Evolutionary conservation across 2,113 vertebrate genomes (phyloP), one percentile per base, ranked within the genome.

Genomic region (Baryphthengus martii): DNA sequence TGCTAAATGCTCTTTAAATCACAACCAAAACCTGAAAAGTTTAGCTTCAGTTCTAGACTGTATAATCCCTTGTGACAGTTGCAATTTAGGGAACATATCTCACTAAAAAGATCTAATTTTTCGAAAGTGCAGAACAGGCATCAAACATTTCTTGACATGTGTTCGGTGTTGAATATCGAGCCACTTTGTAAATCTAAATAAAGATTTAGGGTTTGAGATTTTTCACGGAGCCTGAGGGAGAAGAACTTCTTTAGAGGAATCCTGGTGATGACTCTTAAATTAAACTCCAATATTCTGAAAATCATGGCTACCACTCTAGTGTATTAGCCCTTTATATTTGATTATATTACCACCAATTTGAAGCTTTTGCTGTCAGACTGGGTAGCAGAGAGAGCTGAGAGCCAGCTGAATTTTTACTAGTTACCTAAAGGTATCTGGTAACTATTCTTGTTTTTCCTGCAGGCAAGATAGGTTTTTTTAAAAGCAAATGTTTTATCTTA

Each of bases 291-390:
- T 73, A 37, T n/a, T 63, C 39, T 92, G 79, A 73, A 82, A n/a
- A 13, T n/a, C 1, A 0, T 31, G 45, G 10, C 20, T 61, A 12
- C 28, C 39, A 19, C 40, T 62, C 44, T 9, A 7, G 18, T 44
- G 8, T 47, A 62, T 82, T 29, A 68, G 29, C 68, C 50, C 11
- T 35, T 55, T 25, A 6, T 17, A 2, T 56, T 90, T 31, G 52
- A n/a, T 45, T 72, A 4, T 20, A n/a, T 33, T 31, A 6, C 58
- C 56, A 50, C 70, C 74, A 8, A 33, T 74, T 84, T 61, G 20
- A 3, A 58, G 15, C 25, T 65, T 53, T 53, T 74, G 25, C 86
- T 26, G 9, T 55, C 66, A 55, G 71, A 47, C 88, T 10, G 25
- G 72, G 53, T 66, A 77, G 50, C 42, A 37, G 6, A 77, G 81